phyloP scores from a whole-genome alignment of 2,888 invertebrate species.

The Pachydiplax longipennis region DNA sequence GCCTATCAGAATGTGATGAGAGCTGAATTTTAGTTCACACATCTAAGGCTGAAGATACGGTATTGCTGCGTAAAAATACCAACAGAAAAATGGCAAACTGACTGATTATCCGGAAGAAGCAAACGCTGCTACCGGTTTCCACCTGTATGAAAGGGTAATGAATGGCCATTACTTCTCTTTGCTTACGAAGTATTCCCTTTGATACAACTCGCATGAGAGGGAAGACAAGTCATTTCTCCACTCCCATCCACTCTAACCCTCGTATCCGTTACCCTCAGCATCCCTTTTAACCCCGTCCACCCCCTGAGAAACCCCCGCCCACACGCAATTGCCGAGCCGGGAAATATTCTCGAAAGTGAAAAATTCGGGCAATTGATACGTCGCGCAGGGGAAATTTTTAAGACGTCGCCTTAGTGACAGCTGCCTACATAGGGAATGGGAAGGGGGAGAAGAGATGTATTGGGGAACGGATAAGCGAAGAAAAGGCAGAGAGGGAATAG shows the following conservation, averaged over 20 bases:
- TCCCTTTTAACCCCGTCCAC: background rate
- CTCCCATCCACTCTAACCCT: background rate
- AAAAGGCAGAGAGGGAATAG: background rate
- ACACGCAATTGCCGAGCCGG: background rate
- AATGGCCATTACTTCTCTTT: background rate
- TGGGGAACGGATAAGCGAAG: background rate
- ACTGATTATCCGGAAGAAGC: too few species aligned
- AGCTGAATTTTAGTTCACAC: too few species aligned
- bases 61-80: too few species aligned
- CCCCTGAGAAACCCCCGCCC: background rate
- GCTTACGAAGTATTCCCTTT: background rate
- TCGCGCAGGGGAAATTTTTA: conserved; percentile 20
- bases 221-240: background rate
- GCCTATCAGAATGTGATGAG: too few species aligned
- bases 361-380: conserved; percentile 43
- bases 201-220: background rate
- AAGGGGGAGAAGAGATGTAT: background rate
- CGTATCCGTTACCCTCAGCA: background rate
- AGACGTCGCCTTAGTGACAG: conserved; percentile 32
- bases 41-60: too few species aligned
- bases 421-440: conserved; percentile 12
- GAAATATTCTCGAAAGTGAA: conserved; percentile 40
- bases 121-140: too few species aligned
- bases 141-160: background rate
- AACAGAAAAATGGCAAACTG: too few species aligned